These are phyloP conservation scores for Stegostoma tigrinum DNA, from an alignment of 2,113 vertebrate genomes.

Conservation along the genomic window DNA sequence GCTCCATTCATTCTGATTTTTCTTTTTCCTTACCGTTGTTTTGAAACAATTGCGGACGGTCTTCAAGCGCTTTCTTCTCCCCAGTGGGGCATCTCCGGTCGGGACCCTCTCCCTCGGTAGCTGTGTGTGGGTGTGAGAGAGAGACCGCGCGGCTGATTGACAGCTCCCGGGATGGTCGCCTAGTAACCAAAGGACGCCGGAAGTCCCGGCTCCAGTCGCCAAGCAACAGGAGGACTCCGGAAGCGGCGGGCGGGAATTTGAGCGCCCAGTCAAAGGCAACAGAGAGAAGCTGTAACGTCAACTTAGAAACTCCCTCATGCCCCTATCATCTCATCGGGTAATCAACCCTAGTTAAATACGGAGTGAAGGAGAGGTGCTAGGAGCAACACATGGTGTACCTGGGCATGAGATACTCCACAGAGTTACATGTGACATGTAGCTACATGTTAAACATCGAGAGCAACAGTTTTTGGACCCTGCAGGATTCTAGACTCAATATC, in stretches of 20 bases:
- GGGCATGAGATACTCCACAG: neutral
- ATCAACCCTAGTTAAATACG: neutral
- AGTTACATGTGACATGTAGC: neutral
- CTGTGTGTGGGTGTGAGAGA: no score
- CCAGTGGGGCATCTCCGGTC: no score
- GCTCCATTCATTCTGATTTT: neutral
- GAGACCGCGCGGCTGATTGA: neutral
- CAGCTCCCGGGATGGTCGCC: neutral
- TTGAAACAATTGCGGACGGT: neutral
- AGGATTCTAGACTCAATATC: no score
- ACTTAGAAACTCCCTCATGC: neutral
- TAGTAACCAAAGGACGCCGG: conserved; percentile 11
- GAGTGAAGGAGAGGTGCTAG: neutral
- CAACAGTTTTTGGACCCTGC: neutral
- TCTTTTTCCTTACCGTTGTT: neutral
- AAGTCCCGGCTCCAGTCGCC: neutral
- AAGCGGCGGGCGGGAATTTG: conserved; percentile 18
- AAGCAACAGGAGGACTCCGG: neutral
- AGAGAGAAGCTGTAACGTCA: neutral
- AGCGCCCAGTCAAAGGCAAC: neutral
- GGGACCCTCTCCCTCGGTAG: no score
- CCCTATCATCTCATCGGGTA: neutral
- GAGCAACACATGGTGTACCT: neutral
- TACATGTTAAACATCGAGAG: neutral
- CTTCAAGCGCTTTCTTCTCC: no score